Base-by-base conservation (phyloP, 2,113 vertebrate genomes). In the Romanogobio albipinnatus region DNA sequence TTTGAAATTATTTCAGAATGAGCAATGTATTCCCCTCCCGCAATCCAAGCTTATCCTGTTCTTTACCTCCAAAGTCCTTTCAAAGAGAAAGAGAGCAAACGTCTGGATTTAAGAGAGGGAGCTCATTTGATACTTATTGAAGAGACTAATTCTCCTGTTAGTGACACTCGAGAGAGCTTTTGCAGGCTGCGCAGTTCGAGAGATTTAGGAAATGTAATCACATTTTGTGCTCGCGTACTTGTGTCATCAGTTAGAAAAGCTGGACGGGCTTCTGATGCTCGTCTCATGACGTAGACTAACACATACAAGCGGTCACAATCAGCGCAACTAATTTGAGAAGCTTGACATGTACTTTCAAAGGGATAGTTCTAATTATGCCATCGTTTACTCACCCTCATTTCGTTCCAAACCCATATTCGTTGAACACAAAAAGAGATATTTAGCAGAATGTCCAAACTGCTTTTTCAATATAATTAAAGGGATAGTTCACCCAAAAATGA, bases 101-200 rank as follows among this genome's bases (percentile, higher is more conserved):
- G 64, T 68, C 64, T 71, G 47, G 62, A 71, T 71, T 71, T 51
- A n/a, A 82, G 49, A 33, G 49, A 56, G 49, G 47, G 64, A 43
- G 80, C 64, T 82, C 80, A 82, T 71, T 82, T 82, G 80, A 49
- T 53, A 56, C 62, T 82, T 58, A 82, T 82, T 82, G 49, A 82
- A 71, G 80, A 82, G 29, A 66, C 56, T 82, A 82, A 82, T 64
- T 84, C 47, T 75, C 74, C 61, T 66, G 33, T 76, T 84, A 76
- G 71, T 53, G 43, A 61, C 71, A 76, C 82, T 59, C 11, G 17
- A 3, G 70, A 29, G 10, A 45, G 64, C 47, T 71, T 82, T 71
- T 24, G 29, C 47, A 22, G 29, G 15, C 26, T 45, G 45, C 59
- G 19, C 79, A 51, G 39, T 81, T 39, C 26, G 64, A 56, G 66